Evolutionary conservation across 2,888 invertebrate species (phyloP).

Genomic region (Melanostoma scalare): DNA sequence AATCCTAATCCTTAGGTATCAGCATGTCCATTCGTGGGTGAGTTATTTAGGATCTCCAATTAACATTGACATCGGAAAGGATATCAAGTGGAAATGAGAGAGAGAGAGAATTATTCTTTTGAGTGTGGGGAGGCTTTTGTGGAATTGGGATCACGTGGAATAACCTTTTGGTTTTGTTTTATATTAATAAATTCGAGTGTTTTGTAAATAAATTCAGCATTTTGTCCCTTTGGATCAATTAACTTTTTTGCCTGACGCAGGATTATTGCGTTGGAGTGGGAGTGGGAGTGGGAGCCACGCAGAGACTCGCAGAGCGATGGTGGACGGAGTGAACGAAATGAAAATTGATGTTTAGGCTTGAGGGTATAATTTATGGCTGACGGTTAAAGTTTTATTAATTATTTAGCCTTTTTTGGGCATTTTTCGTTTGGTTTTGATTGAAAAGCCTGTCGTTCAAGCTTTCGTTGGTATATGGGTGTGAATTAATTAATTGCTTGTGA

Average conservation of each 20-base stretch:
- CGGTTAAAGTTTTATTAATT: constrained; percentile 27
- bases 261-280: neutral
- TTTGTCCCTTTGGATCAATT: constrained; percentile 12
- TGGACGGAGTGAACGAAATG: neutral
- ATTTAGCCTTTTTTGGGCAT: neutral
- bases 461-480: neutral
- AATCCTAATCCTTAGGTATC: constrained; percentile 11
- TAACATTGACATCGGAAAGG: constrained; percentile 31
- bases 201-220: constrained; percentile 9
- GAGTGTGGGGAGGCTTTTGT: constrained; percentile 12
- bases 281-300: too few species aligned
- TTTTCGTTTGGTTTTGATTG: neutral
- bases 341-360: constrained; percentile 10
- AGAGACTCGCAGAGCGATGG: neutral
- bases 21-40: constrained; percentile 15
- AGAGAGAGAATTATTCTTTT: neutral
- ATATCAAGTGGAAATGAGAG: neutral
- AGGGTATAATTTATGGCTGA: constrained; percentile 2
- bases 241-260: neutral
- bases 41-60: constrained; percentile 28
- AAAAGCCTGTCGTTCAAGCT: neutral
- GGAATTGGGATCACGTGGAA: neutral
- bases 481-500: constrained; percentile 14
- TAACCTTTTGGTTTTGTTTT: constrained; percentile 10
- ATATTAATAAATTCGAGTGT: constrained; percentile 9